phyloP scores from a whole-genome alignment of 2,113 vertebrate species.

The Oncorhynchus tshawytscha region DNA sequence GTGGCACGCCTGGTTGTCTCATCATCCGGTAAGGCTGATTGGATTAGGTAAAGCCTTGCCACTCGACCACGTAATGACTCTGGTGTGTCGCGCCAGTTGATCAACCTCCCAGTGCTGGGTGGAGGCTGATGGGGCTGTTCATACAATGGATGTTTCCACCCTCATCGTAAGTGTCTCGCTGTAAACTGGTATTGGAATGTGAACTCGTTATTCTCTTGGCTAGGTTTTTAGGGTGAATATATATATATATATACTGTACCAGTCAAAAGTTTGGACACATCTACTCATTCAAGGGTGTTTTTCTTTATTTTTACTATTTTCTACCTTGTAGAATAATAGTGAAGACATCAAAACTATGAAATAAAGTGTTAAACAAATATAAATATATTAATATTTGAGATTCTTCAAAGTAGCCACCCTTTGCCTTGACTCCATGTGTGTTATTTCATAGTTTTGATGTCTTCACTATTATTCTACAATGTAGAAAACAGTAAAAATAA shows the following conservation, averaged over 20 bases:
- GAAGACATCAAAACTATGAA: too few relatives aligned
- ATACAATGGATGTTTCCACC: conserved; percentile 27
- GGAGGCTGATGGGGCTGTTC: conserved; percentile 13
- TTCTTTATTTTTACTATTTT: too few relatives aligned
- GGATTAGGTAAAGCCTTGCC: conserved; percentile 56
- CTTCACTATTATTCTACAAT: too few relatives aligned
- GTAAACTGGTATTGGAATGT: not conserved
- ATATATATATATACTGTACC: not conserved
- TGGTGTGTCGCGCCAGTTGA: conserved; percentile 11
- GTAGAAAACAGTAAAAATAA: too few relatives aligned
- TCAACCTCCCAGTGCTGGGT: conserved; percentile 27
- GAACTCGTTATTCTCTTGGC: not conserved
- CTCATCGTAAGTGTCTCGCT: conserved; percentile 36
- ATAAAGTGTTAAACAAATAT: too few relatives aligned
- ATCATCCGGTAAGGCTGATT: conserved; percentile 43
- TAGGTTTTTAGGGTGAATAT: not conserved
- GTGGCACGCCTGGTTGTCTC: conserved; percentile 33
- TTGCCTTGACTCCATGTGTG: too few relatives aligned
- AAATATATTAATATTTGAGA: too few relatives aligned
- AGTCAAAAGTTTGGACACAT: too few relatives aligned
- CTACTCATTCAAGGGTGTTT: too few relatives aligned
- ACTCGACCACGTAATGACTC: conserved; percentile 21
- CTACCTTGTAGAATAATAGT: too few relatives aligned
- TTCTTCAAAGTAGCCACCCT: too few relatives aligned
- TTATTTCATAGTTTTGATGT: too few relatives aligned